phyloP scores from a whole-genome alignment of 2,888 invertebrate species.

The Cryptocephalus primarius region DNA sequence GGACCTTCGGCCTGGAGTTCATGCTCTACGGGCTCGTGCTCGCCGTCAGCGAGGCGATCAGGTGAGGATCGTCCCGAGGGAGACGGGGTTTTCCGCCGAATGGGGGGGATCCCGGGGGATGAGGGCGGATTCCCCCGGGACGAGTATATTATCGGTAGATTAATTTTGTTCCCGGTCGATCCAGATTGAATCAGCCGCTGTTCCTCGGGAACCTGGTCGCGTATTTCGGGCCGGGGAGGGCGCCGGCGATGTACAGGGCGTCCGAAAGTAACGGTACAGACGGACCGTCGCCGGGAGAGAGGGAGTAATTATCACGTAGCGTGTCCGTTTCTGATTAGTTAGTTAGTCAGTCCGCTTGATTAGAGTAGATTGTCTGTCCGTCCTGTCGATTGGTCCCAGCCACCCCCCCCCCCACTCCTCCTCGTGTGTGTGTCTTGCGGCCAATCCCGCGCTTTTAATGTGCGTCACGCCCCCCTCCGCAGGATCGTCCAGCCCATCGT shows the following conservation, averaged over 20 bases:
- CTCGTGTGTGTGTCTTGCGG: no score
- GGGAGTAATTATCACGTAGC: constrained; percentile 1
- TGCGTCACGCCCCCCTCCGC: no score
- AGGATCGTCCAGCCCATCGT: constrained; percentile 40
- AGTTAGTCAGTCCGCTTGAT: not conserved
- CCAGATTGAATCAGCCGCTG: constrained; percentile 53
- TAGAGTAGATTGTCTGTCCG: no score
- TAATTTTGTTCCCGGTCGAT: not conserved
- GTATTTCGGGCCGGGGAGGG: constrained; percentile 39
- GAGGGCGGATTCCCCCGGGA: no score
- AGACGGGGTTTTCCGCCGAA: constrained; percentile 1
- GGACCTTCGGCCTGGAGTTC: constrained; percentile 50
- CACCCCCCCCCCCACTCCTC: no score
- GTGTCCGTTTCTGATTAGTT: not conserved
- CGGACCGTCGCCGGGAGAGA: not conserved
- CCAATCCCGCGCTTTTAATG: no score
- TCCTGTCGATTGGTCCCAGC: no score
- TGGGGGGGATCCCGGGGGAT: no score
- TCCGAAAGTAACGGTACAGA: not conserved
- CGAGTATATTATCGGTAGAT: no score
- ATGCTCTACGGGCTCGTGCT: constrained; percentile 52
- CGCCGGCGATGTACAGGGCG: not conserved
- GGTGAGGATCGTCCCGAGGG: constrained; percentile 37
- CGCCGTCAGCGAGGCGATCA: constrained; percentile 47
- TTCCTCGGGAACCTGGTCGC: constrained; percentile 50